phyloP scores from a whole-genome alignment of 2,888 invertebrate species.

The Siphonodentalium dalli region DNA sequence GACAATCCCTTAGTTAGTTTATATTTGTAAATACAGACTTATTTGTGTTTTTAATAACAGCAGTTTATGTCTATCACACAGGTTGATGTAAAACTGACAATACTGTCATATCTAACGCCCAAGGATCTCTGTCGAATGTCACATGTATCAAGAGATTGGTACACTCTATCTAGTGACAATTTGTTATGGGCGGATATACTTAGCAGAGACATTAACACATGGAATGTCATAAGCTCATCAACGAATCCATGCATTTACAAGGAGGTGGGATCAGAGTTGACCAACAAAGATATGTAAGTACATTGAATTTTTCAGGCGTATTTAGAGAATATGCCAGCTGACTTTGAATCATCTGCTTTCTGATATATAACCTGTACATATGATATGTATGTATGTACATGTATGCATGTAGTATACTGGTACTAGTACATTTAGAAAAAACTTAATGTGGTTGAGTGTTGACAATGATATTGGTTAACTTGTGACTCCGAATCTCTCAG shows the following conservation, averaged over 20 bases:
- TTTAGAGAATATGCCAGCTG: neutral
- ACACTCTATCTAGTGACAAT: conserved; percentile 48
- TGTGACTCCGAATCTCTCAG: too few relatives aligned
- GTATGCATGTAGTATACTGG: too few relatives aligned
- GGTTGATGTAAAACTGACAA: conserved; percentile 45
- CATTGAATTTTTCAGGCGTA: neutral
- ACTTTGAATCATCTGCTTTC: neutral
- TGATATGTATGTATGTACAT: too few relatives aligned
- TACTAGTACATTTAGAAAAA: too few relatives aligned
- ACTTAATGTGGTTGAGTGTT: too few relatives aligned
- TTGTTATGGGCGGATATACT: conserved; percentile 52
- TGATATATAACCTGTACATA: too few relatives aligned
- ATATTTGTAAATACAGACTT: too few relatives aligned
- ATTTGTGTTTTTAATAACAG: too few relatives aligned
- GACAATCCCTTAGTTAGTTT: too few relatives aligned
- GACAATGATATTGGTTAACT: too few relatives aligned
- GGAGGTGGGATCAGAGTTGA: conserved; percentile 52
- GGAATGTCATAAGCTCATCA: conserved; percentile 55
- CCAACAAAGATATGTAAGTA: conserved; percentile 60
- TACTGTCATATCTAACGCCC: conserved; percentile 51
- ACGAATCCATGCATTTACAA: conserved; percentile 56
- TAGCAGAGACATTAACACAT: conserved; percentile 39
- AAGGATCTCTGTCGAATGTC: conserved; percentile 46
- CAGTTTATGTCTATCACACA: conserved; percentile 26
- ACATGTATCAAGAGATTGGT: conserved; percentile 52